Evolutionary conservation across 2,888 invertebrate genomes (phyloP).

Genomic region (Andrena fulva): DNA sequence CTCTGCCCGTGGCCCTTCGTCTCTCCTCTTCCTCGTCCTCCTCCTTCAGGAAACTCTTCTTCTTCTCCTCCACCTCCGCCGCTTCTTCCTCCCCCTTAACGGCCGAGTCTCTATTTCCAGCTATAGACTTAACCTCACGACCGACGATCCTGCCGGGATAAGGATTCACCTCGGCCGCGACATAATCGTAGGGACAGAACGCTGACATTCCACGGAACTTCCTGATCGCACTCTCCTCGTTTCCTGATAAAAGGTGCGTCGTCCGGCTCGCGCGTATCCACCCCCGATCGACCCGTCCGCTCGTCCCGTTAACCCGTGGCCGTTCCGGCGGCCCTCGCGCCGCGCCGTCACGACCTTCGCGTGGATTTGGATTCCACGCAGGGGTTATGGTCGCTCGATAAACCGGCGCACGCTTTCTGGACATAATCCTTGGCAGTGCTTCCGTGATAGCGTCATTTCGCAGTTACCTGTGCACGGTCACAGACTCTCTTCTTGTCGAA

Average conservation of each 20-base stretch:
- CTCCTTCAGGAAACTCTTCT: neutral
- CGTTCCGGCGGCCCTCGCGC: slow-evolving; percentile 30
- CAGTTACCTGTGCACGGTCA: slow-evolving; percentile 3
- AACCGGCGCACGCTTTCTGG: slow-evolving; percentile 12
- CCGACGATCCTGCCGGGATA: slow-evolving; percentile 73
- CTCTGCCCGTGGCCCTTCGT: neutral
- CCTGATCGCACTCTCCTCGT: slow-evolving; percentile 63
- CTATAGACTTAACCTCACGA: slow-evolving; percentile 73
- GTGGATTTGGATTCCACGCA: slow-evolving; percentile 50
- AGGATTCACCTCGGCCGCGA: slow-evolving; percentile 69
- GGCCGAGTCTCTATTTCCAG: slow-evolving; percentile 59
- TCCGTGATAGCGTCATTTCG: slow-evolving; percentile 25
- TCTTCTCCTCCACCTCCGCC: slow-evolving; percentile 7
- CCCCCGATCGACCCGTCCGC: slow-evolving; percentile 15
- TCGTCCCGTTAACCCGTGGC: slow-evolving; percentile 61
- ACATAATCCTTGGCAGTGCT: slow-evolving; percentile 5
- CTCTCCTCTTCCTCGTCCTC: neutral
- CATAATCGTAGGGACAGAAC: slow-evolving; percentile 70
- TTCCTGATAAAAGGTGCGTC: slow-evolving; percentile 62
- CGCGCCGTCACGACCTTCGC: slow-evolving; percentile 59
- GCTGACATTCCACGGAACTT: slow-evolving; percentile 70
- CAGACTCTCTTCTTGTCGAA: too few species aligned
- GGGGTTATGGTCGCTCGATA: slow-evolving; percentile 33
- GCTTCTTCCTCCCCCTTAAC: slow-evolving; percentile 3
- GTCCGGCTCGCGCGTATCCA: slow-evolving; percentile 6